Conservation (phyloP, 2,113 vertebrate genomes). For the Bubo bubo region DNA sequence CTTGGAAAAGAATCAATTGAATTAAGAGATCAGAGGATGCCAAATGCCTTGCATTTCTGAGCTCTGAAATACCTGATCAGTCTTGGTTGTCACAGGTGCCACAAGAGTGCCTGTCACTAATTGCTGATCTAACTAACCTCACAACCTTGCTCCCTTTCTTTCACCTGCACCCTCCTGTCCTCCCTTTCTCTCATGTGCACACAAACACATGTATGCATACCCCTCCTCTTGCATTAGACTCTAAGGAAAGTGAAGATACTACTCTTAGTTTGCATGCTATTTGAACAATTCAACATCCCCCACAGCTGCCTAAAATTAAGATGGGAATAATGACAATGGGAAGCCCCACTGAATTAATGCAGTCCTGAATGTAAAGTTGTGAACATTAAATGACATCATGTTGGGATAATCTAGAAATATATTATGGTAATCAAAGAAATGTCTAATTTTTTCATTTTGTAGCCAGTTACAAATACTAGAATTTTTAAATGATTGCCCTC, state of each 20-base stretch:
- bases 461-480: neutral
- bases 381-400: neutral
- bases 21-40: slow-evolving; percentile 56
- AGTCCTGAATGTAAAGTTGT: rapidly evolving
- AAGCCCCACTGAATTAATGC: neutral
- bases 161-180: neutral
- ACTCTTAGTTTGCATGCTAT: neutral
- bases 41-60: slow-evolving; percentile 27
- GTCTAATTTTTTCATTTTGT: neutral
- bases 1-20: slow-evolving; percentile 55
- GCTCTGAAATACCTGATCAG: slow-evolving; percentile 34
- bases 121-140: slow-evolving; percentile 3
- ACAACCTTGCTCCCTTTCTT: neutral
- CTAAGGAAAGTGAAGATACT: neutral
- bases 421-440: neutral
- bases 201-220: neutral
- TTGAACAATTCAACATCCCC: neutral
- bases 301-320: neutral
- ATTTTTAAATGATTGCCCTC: neutral
- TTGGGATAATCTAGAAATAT: neutral
- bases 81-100: slow-evolving; percentile 4
- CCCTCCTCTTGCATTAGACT: neutral
- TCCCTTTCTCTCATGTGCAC: neutral
- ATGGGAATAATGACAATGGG: neutral
- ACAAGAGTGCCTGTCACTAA: neutral